A percentile compares a stretch with the other conserved stretches of the same genome.
phyloP scores from a whole-genome alignment of 1,140 invertebrate species.

The Drosophila sucinea region DNA sequence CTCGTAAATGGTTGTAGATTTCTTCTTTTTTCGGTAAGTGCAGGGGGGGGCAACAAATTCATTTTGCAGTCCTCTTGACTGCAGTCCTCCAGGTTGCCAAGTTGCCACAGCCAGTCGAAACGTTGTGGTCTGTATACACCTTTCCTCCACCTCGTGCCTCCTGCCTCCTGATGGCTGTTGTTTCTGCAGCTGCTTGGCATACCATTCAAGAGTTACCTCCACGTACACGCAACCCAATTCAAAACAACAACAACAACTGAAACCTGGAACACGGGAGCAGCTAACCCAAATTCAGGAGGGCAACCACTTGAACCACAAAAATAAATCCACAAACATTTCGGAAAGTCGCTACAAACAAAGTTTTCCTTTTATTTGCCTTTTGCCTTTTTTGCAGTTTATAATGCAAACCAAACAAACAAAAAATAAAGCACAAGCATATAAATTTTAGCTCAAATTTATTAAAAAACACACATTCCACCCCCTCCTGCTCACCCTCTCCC shows the following conservation, averaged over 20 bases:
- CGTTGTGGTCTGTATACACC: not conserved
- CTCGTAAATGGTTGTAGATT: conserved; percentile 16
- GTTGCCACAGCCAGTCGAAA: not conserved
- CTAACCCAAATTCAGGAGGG: conserved; percentile 18
- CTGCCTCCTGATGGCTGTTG: conserved; percentile 8
- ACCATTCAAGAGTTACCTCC: conserved; percentile 21
- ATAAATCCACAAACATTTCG: conserved; percentile 43
- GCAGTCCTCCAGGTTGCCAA: conserved; percentile 29
- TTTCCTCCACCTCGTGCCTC: not conserved
- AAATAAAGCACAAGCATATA: conserved; percentile 21
- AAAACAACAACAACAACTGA: not conserved
- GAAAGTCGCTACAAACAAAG: conserved; percentile 33
- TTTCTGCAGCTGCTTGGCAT: conserved; percentile 47
- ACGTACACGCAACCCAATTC: not conserved
- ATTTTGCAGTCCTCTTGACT: conserved; percentile 60
- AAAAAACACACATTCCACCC: conserved; percentile 26
- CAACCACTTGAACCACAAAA: conserved; percentile 63
- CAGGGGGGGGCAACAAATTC: conserved; percentile 59
- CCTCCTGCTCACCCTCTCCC: not conserved
- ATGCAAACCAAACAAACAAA: conserved; percentile 4
- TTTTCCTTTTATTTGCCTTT: conserved; percentile 30
- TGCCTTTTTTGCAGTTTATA: conserved; percentile 26
- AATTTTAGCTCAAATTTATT: conserved; percentile 68
- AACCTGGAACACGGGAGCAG: conserved; percentile 27
- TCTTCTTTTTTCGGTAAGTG: not conserved